Evolutionary conservation across 2,888 invertebrate genomes (phyloP), one percentile per base, ranked within the genome.

Genomic region (Lottia gigantea): DNA sequence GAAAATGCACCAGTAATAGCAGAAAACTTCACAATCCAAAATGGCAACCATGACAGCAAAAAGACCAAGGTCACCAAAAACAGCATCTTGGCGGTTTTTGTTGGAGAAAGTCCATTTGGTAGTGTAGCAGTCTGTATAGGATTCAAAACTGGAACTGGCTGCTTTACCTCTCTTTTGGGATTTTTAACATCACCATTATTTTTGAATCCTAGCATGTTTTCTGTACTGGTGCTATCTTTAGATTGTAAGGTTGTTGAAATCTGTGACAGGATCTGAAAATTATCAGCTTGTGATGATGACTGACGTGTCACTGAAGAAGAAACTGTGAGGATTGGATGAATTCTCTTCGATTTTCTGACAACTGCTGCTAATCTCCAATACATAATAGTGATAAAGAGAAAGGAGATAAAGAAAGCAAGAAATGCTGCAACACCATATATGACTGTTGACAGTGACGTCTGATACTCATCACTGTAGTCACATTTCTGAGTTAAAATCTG

Each of bases 81-180:
- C n/a, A 80, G 61, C 4, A 80, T 72, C 64, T 78, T 79, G 0
- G 80, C 74, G 26, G 80, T 76, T 68, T 78, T 79, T 0, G 75
- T 67, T 26, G 71, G 61, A n/a, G 68, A 40, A 2, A 23, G 55
- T 4, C 55, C 55, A 55, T 12, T 55, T 55, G 16, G 55, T 14
- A 55, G 3, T 23, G 55, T 55, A 12, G 55, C 11, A 19, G 16
- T 55, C 23, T 55, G 55, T 23, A 55, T 14, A 14, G 55, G 55
- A 23, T 55, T 55, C 11, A 55, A 14, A 55, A 55, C 55, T 55
- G 55, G 55, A 23, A 55, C 55, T 8, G 11, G 40, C 11, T 40
- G 40, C 6, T 40, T 40, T 40, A 11, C 40, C 11, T 40, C 40
- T 4, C 1, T 6, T 40, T 40, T 40, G 31, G 31, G 31, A 31